phyloP scores from a whole-genome alignment of 92 coral and sea anemone species.

The Umimayanthus chanpuru region DNA sequence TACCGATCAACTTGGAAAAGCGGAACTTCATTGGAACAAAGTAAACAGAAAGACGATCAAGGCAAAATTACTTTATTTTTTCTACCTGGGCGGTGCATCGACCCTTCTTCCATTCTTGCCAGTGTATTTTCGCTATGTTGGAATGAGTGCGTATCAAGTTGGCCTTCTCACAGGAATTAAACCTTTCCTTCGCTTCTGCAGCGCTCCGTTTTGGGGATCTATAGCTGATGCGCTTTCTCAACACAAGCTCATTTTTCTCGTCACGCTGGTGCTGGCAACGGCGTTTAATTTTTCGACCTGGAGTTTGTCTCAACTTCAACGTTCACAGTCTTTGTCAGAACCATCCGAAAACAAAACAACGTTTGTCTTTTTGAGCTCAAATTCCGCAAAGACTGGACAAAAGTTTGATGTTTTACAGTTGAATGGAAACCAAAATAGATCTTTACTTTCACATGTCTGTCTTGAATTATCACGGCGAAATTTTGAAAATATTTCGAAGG shows the following conservation, averaged over 20 bases:
- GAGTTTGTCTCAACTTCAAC: background rate
- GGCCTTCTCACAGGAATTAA: conserved; percentile 3
- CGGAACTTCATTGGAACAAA: background rate
- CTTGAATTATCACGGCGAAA: background rate
- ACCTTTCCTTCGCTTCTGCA: background rate
- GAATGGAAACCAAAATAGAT: background rate
- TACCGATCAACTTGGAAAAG: background rate
- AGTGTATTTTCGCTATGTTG: background rate
- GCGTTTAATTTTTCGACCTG: background rate
- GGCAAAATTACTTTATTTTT: background rate
- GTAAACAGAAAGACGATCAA: background rate
- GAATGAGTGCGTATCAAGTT: background rate
- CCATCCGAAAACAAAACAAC: background rate
- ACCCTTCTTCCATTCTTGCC: background rate
- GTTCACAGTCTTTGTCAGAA: background rate
- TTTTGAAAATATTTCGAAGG: background rate
- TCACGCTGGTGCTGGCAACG: background rate
- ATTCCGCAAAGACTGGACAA: background rate
- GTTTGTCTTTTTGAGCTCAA: background rate
- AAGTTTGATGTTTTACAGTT: background rate
- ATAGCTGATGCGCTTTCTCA: background rate
- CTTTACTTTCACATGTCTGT: background rate
- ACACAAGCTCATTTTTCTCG: background rate
- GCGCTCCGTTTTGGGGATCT: background rate
- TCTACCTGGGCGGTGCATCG: background rate